Base-by-base conservation (phyloP, 64 coral and sea anemone species). In the Catalaphyllia jardinei region DNA sequence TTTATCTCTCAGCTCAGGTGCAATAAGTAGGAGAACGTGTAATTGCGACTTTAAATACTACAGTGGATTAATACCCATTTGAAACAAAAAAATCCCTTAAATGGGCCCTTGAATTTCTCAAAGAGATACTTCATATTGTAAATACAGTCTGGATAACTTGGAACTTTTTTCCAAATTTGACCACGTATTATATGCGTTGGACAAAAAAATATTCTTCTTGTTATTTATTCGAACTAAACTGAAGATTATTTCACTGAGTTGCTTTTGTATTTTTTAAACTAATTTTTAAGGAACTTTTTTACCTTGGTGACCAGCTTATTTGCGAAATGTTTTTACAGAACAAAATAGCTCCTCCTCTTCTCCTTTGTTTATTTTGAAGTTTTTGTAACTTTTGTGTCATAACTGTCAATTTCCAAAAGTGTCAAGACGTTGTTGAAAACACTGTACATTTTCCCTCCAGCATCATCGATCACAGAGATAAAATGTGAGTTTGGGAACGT, bases 51-150 rank as follows among this genome's bases (percentile, higher is more conserved):
- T 67, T 64, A 49, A 83, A 83, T 83, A 14, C 60, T 83, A 35
- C 22, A 13, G 22, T 39, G 62, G 62, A 85, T 71, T 71, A 50
- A 50, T 71, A 20, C 61, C 39, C 49, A 25, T 80, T 30, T 49
- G 49, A 51, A 71, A 17, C 19, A 1, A 10, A 69, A 85, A 85
- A 85, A 71, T 64, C 63, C 63, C 35, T 71, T 71, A 71, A 85
- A 71, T 22, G 38, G 81, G 6, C 81, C 39, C 81, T 85, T 85
- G 81, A 85, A 50, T 67, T 71, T 39, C 63, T 72, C 81, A 85
- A 85, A 85, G 38, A 52, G 81, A 71, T 50, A 67, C 62, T 71
- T 63, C 20, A 71, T 67, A 64, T n/a, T 57, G 54, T 63, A 20
- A 22, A 67, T 42, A 39, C 8, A 83, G 62, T 71, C 71, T 18